Base-by-base conservation (phyloP, 1,140 invertebrate genomes). In the Scaptomyza pallida region DNA sequence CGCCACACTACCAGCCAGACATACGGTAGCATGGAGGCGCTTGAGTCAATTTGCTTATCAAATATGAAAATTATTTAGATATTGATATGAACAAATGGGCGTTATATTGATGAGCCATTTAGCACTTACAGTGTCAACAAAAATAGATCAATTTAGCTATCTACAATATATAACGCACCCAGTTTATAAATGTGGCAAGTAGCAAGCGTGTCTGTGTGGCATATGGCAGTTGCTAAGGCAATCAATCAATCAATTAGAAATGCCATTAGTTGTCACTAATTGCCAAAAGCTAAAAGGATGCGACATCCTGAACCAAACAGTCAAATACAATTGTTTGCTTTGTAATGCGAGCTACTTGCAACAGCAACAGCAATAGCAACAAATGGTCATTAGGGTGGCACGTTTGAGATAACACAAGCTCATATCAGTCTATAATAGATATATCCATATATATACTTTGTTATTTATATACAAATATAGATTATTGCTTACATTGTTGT, bases 221-320 rank as follows among this genome's bases (percentile, higher is more conserved):
- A 44, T 19, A 21, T 44, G 16, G 40, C 44, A 16, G 8, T n/a
- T n/a, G n/a, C 52, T 47, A 16, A 26, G 8, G 51, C 61, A 65
- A 47, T 52, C 77, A 75, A 79, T 82, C 78, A 81, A 82, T 81
- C 78, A 81, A 81, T 81, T 82, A 82, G 37, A 44, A 45, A 17
- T 26, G 68, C 16, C 44, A 19, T 65, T 64, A 64, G 67, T 23
- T 5, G 10, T 17, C 30, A 59, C 74, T 82, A 81, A 82, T 81
- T 81, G 78, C 52, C 16, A 21, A 37, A 37, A 37, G 15, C 61
- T 50, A 57, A 72, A 71, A 65, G 61, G 62, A 72, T 65, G 54
- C 9, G 40, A 30, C 50, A 33, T 55, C 48, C 45, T 63, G 47
- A 5, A n/a, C 33, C 2, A 35, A 12, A 35, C 3, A 0, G 12